A percentile compares a stretch with the other conserved stretches of the same genome.
Evolutionary conservation across 2,797 vertebrate genomes (phyloP).

Genomic region (Natrix natrix): DNA sequence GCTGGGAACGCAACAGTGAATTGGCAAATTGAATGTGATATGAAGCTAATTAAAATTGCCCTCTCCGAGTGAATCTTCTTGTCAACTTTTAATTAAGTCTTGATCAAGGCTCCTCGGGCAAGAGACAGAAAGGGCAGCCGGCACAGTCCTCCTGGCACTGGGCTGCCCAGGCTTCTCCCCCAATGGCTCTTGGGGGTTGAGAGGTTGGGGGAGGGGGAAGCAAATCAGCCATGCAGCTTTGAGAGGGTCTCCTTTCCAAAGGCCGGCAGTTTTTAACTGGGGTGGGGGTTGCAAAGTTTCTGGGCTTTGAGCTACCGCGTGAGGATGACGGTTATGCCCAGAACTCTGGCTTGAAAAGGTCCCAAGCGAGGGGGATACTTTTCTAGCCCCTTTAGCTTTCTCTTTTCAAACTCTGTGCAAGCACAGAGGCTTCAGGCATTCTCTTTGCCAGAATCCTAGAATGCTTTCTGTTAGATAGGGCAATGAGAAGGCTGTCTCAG

Average conservation of each 20-base stretch:
- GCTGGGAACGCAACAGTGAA: conserved; percentile 50
- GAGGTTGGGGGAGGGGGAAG: neutral
- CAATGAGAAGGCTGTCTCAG: too few species aligned
- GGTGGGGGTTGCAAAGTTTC: neutral
- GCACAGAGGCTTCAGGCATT: neutral
- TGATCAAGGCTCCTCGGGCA: conserved; percentile 60
- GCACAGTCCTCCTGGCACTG: neutral
- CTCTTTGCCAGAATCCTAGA: neutral
- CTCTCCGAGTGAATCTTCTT: conserved; percentile 73
- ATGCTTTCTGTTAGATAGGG: neutral
- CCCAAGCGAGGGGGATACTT: accelerated
- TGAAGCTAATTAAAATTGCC: conserved; percentile 75
- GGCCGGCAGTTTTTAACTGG: too few species aligned
- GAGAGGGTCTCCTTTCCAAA: accelerated
- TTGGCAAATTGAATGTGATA: conserved; percentile 64
- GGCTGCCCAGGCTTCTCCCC: neutral
- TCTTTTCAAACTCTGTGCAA: neutral
- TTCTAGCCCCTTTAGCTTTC: neutral
- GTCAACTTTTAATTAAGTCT: conserved; percentile 76
- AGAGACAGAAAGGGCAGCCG: neutral
- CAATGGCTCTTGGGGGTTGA: accelerated
- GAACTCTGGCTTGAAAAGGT: neutral
- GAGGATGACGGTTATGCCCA: neutral
- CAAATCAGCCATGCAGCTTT: accelerated
- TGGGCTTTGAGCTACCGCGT: too few species aligned